These are phyloP conservation scores for Porites divaricata DNA, from an alignment of 92 coral and sea anemone species.

Conservation along the genomic window DNA sequence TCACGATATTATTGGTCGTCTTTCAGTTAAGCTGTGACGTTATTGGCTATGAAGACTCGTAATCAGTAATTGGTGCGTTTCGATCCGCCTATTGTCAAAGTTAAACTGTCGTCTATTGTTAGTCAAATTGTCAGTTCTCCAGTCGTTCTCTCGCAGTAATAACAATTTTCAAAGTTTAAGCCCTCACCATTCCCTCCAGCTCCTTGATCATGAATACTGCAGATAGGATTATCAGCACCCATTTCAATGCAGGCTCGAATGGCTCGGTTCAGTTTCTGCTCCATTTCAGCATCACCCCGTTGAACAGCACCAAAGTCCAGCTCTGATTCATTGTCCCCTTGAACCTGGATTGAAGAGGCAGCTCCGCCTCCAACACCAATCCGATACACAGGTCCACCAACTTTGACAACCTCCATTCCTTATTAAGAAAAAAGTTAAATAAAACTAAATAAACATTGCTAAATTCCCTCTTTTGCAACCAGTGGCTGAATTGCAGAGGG, in stretches of 20 bases:
- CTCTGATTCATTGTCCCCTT: conserved; percentile 96
- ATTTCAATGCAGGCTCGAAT: conserved; percentile 95
- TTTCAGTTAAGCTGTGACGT: too few species aligned
- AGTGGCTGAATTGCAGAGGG: too few species aligned
- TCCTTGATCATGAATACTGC: conserved; percentile 98
- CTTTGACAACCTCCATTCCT: conserved; percentile 97
- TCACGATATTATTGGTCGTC: too few species aligned
- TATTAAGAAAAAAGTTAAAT: background rate
- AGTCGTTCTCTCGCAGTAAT: too few species aligned
- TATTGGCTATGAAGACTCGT: too few species aligned
- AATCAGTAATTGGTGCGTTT: too few species aligned
- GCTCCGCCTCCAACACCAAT: conserved; percentile 99
- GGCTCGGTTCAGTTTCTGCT: conserved; percentile 94
- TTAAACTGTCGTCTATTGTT: too few species aligned
- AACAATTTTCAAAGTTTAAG: background rate
- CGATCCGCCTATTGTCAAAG: too few species aligned
- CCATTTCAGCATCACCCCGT: conserved; percentile 99
- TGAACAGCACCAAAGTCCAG: conserved; percentile 99
- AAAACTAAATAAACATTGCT: too few species aligned
- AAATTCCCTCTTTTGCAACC: too few species aligned
- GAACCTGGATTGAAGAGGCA: conserved; percentile 97
- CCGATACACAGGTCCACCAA: conserved; percentile 98
- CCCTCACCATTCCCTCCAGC: conserved; percentile 97
- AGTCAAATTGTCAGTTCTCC: too few species aligned
- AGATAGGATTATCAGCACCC: conserved; percentile 79